Conservation (phyloP, 2,888 invertebrate genomes). For the Exocentrus adspersus region DNA sequence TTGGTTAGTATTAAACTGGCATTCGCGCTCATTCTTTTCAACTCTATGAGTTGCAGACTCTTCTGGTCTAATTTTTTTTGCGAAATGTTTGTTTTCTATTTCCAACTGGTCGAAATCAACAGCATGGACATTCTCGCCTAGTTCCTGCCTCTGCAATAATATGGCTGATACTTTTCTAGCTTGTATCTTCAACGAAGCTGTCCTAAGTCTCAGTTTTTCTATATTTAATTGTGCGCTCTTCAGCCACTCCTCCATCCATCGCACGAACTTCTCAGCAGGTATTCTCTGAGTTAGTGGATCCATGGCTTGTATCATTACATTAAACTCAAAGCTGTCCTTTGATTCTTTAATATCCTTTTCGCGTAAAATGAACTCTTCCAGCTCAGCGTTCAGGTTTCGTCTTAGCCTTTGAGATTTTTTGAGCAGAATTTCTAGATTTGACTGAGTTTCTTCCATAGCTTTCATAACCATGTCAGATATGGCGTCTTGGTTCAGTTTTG, state of each 20-base stretch:
- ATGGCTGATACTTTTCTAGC: slow-evolving; percentile 67
- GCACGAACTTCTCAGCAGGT: slow-evolving; percentile 68
- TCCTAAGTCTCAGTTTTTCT: slow-evolving; percentile 70
- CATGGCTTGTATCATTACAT: slow-evolving; percentile 58
- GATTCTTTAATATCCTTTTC: slow-evolving; percentile 66
- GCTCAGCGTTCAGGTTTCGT: slow-evolving; percentile 45
- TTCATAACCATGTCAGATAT: slow-evolving; percentile 51
- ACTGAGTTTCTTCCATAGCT: slow-evolving; percentile 49
- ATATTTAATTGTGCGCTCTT: slow-evolving; percentile 67
- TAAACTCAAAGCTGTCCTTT: slow-evolving; percentile 64
- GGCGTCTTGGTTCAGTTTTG: slow-evolving; percentile 45
- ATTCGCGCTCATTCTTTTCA: slow-evolving; percentile 52
- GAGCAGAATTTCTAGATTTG: slow-evolving; percentile 37
- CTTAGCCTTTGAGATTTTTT: slow-evolving; percentile 43
- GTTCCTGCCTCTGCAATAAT: slow-evolving; percentile 67
- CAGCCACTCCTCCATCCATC: slow-evolving; percentile 71
- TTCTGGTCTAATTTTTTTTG: slow-evolving; percentile 68
- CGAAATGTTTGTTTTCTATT: slow-evolving; percentile 69
- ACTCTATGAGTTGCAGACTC: slow-evolving; percentile 50
- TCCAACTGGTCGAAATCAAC: slow-evolving; percentile 73
- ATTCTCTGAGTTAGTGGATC: slow-evolving; percentile 71
- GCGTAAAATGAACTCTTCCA: slow-evolving; percentile 67
- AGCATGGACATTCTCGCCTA: slow-evolving; percentile 69
- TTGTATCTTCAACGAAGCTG: slow-evolving; percentile 67
- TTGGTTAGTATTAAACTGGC: slow-evolving; percentile 68